Percentiles rank a stretch among this genome's conserved stretches.
Evolutionary conservation across 2,888 invertebrate genomes (phyloP).

Genomic region (Andrena dorsata): DNA sequence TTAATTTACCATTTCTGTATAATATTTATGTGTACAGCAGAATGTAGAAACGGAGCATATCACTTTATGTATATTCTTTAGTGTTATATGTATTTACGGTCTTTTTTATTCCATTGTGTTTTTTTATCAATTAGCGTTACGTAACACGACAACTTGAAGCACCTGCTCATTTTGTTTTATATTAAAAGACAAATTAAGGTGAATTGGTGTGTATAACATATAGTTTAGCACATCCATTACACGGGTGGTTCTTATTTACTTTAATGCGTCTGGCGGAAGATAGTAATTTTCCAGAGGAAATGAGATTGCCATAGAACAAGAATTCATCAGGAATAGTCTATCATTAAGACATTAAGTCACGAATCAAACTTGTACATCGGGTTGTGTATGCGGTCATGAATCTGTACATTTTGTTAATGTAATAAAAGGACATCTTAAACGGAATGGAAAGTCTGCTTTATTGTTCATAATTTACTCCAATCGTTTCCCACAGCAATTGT

Average conservation of each 20-base stretch:
- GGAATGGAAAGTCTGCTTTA: background rate
- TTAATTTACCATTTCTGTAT: slow-evolving; percentile 32
- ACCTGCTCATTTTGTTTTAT: background rate
- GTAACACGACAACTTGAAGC: background rate
- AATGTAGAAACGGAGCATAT: slow-evolving; percentile 10
- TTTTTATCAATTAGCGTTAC: slow-evolving; percentile 2
- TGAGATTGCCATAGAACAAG: slow-evolving; percentile 41
- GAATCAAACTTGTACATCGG: slow-evolving; percentile 31
- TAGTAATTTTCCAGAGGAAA: slow-evolving; percentile 1
- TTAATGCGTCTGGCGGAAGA: background rate
- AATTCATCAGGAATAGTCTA: slow-evolving; percentile 23
- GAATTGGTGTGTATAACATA: background rate
- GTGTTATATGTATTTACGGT: background rate
- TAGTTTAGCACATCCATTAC: slow-evolving; percentile 15
- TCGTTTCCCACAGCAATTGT: no score
- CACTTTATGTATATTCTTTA: slow-evolving; percentile 16
- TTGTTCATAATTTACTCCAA: background rate
- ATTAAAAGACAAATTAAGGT: slow-evolving; percentile 8
- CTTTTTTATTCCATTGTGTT: slow-evolving; percentile 29
- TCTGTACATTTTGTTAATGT: slow-evolving; percentile 52
- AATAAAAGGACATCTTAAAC: slow-evolving; percentile 25
- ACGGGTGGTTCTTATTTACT: background rate
- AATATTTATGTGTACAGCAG: slow-evolving; percentile 32
- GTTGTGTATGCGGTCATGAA: slow-evolving; percentile 36
- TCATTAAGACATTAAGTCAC: slow-evolving; percentile 6